These are phyloP conservation scores for Anastatus disparis DNA, from an alignment of 1,140 invertebrate genomes.

Conservation along the genomic window DNA sequence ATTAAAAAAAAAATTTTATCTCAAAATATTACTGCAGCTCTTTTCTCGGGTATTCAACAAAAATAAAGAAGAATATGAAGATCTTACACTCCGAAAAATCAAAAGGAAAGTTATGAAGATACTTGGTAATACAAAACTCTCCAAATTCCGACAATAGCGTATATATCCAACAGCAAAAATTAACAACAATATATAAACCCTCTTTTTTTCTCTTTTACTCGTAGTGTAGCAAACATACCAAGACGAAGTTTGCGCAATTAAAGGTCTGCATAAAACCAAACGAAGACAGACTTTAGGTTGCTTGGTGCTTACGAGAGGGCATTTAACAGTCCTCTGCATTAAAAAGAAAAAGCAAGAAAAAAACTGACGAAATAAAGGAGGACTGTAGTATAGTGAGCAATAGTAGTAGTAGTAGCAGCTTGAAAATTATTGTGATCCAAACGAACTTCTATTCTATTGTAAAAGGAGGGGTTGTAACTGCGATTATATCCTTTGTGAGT, in stretches of 20 bases:
- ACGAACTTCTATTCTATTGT: constrained; percentile 62
- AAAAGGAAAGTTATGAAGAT: neutral
- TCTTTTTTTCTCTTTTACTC: too few species aligned
- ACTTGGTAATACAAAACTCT: too few species aligned
- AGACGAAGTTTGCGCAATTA: constrained; percentile 33
- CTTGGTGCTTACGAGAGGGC: neutral
- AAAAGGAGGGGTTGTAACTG: constrained; percentile 48
- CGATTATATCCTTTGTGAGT: constrained; percentile 62
- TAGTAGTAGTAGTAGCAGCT: neutral
- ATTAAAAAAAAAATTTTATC: too few species aligned
- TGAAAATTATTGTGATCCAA: constrained; percentile 63
- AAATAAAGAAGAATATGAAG: too few species aligned
- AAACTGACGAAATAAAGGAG: too few species aligned
- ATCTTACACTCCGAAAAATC: too few species aligned
- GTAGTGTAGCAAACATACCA: constrained; percentile 15
- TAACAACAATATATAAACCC: too few species aligned
- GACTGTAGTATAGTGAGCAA: too few species aligned
- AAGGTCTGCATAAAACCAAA: neutral
- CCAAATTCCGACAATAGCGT: too few species aligned
- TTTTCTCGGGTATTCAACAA: too few species aligned
- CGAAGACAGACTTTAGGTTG: neutral
- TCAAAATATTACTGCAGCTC: too few species aligned
- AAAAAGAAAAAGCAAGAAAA: constrained; percentile 22
- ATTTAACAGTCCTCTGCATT: constrained; percentile 18
- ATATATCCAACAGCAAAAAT: too few species aligned